Evolutionary conservation across 2,797 vertebrate species (phyloP), one percentile per base, ranked within the genome.

Genomic region (Zenarchopterus dispar): DNA sequence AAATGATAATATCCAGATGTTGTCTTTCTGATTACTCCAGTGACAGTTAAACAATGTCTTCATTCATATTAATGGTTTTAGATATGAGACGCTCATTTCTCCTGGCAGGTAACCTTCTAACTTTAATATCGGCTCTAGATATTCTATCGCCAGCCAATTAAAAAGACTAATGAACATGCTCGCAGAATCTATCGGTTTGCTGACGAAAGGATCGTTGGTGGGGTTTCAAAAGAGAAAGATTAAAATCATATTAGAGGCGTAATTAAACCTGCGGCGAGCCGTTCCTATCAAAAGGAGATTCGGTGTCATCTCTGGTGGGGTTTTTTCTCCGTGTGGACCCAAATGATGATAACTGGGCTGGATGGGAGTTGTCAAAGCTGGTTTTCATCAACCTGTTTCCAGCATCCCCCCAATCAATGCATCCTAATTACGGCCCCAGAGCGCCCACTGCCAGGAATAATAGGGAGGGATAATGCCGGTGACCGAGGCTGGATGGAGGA

Each of bases 371-470:
- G 89, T 89, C 88, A 90, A 68, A 85, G 69, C 73, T 78, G 68
- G 64, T 91, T 87, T 84, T 77, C 80, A 58, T 92, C 89, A 89
- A 53, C 84, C 60, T 76, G 75, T 80, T 75, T 78, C 68, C 64
- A 64, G 62, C 59, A 15, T 56, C 63, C 70, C 53, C 51, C 18
- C 31, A 53, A 88, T 92, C 89, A 79, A 77, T 88, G 80, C 59
- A 67, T 70, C 64, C 72, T 88, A 73, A 91, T 91, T 88, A 85
- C 62, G 66, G 65, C 71, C 72, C 62, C 60, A 75, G 63, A 67
- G 67, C 5, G 6, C 73, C 73, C 58, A 44, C 49, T 18, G 44
- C 4, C 36, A 52, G 67, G 57, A 70, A 83, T 73, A 75, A 87
- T 61, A 70, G 64, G 23, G 56, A 76, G 56, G 24, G 6, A 68